Evolutionary conservation across 2,113 vertebrate genomes (phyloP).

Genomic region (Neolamprologus variostigma): DNA sequence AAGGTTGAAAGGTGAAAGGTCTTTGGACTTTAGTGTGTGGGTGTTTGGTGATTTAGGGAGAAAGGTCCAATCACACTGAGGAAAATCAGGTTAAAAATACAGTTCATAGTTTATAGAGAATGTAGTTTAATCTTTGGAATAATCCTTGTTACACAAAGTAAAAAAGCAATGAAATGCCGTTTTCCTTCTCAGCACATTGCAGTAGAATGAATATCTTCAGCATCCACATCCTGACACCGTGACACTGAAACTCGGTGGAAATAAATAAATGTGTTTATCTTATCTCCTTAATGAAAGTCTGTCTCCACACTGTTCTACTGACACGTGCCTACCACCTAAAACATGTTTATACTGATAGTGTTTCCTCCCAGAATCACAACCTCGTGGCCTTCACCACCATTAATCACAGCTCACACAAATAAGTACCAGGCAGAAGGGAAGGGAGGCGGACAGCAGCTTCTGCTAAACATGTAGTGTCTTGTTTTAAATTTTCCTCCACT

Average conservation of each 20-base stretch:
- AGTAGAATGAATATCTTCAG: neutral
- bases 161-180: neutral
- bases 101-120: neutral
- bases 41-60: neutral
- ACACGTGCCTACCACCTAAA: slow-evolving; percentile 11
- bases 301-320: neutral
- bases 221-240: neutral
- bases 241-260: neutral
- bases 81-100: neutral
- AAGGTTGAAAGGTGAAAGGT: slow-evolving; percentile 21
- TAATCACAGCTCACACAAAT: slow-evolving; percentile 44
- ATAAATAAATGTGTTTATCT: neutral
- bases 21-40: neutral
- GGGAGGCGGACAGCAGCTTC: neutral
- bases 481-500: neutral
- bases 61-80: neutral
- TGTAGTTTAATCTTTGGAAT: neutral
- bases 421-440: slow-evolving; percentile 17
- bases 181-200: neutral
- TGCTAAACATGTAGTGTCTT: slow-evolving; percentile 6
- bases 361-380: slow-evolving; percentile 18
- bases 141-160: neutral
- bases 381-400: slow-evolving; percentile 19
- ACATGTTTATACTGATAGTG: slow-evolving; percentile 26
- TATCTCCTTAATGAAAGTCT: neutral